phyloP scores from a whole-genome alignment of 2,113 vertebrate genomes.

The Suncus etruscus region DNA sequence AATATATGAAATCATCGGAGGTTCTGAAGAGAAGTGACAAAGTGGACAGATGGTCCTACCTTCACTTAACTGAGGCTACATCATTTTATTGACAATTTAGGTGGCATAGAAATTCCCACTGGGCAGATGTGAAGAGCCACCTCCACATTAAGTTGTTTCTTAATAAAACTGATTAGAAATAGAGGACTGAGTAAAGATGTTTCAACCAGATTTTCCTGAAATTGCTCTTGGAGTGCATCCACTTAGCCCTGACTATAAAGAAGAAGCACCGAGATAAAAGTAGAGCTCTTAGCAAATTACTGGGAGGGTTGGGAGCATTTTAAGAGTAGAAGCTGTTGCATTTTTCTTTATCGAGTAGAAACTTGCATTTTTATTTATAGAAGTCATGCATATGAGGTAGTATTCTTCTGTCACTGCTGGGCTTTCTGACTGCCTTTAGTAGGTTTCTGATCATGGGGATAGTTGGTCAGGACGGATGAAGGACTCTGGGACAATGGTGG shows the following conservation, averaged over 20 bases:
- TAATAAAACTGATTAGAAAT: conserved; percentile 34
- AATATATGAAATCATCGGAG: conserved; percentile 13
- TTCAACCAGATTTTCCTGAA: conserved; percentile 1
- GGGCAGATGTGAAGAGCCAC: not conserved
- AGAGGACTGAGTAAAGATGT: not conserved
- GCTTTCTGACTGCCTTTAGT: too few species aligned
- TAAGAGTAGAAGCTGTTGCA: not conserved
- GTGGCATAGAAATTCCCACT: not conserved
- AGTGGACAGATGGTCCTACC: conserved; percentile 1
- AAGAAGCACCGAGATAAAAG: not conserved
- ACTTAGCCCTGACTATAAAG: conserved; percentile 23
- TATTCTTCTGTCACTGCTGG: too few species aligned
- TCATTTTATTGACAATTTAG: conserved; percentile 16
- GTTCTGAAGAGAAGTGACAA: conserved; percentile 36
- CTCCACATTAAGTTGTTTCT: not conserved
- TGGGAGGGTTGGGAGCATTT: not conserved
- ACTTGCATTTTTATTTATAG: too few species aligned
- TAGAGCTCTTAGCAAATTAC: not conserved
- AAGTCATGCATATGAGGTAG: too few species aligned
- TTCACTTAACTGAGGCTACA: conserved; percentile 33
- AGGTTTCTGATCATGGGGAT: too few species aligned
- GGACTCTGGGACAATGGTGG: too few species aligned
- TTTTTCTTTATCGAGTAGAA: not conserved
- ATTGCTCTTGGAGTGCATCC: not conserved
- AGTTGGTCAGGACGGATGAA: too few species aligned